Conservation (phyloP, 2,888 invertebrate species). For the Notodonta dromedarius region DNA sequence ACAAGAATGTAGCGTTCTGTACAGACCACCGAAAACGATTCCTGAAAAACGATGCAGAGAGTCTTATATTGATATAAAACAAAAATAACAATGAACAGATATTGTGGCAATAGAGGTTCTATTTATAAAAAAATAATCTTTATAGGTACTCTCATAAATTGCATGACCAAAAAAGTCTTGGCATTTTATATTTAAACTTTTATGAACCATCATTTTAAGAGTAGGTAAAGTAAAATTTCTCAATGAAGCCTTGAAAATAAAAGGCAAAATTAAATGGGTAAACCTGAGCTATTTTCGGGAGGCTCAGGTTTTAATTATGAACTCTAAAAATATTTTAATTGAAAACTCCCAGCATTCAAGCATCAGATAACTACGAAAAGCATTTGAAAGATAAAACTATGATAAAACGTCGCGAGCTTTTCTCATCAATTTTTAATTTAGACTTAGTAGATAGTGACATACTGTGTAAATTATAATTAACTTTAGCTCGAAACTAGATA, state of each 20-base stretch:
- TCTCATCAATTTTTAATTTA: not conserved
- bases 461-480: no score
- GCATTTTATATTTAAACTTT: no score
- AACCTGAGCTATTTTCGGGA: not conserved
- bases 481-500: no score
- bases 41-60: no score
- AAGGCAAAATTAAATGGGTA: not conserved
- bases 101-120: no score
- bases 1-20: not conserved
- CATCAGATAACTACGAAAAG: not conserved
- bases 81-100: no score
- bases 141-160: no score
- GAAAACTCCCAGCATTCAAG: not conserved
- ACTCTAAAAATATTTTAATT: constrained; percentile 4
- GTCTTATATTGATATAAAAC: no score
- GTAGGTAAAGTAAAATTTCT: not conserved
- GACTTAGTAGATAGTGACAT: no score
- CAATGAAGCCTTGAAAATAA: not conserved
- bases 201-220: not conserved
- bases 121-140: no score
- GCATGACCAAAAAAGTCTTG: no score
- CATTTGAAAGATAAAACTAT: not conserved
- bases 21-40: no score
- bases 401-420: not conserved
- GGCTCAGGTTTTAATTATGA: not conserved